Percentiles rank a stretch among this genome's conserved stretches.
phyloP scores from a whole-genome alignment of 2,113 vertebrate species.

The Mormyrus lacerda region DNA sequence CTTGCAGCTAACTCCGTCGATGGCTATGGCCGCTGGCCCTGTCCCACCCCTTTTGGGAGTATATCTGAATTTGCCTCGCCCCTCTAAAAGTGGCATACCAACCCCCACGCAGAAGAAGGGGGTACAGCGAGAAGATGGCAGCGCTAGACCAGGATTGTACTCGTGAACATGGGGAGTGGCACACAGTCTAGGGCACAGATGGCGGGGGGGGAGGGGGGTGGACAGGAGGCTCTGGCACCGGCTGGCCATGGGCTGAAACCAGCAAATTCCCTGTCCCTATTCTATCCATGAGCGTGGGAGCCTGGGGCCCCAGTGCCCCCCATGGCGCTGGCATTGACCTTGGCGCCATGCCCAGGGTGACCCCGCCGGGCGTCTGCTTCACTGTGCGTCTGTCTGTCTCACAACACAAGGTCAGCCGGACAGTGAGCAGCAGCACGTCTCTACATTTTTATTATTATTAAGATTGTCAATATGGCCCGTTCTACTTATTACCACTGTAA shows the following conservation, averaged over 20 bases:
- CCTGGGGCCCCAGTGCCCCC: conserved; percentile 32
- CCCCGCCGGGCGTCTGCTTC: conserved; percentile 51
- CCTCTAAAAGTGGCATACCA: neutral
- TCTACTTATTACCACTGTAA: neutral
- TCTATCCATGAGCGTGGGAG: conserved; percentile 91
- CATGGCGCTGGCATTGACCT: conserved; percentile 57
- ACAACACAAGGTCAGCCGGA: conserved; percentile 41
- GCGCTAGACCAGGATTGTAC: conserved; percentile 64
- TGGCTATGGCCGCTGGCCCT: neutral
- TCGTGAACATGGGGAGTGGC: conserved; percentile 91
- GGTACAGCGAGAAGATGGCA: conserved; percentile 74
- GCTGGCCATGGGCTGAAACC: conserved; percentile 96
- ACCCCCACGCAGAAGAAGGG: neutral
- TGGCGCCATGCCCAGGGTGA: conserved; percentile 54
- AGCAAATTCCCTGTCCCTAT: conserved; percentile 86
- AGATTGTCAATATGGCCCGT: conserved; percentile 36
- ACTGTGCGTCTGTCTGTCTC: conserved; percentile 44
- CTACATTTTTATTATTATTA: conserved; percentile 32
- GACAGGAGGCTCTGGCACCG: conserved; percentile 97
- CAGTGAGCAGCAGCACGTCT: conserved; percentile 28
- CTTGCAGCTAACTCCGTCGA: neutral
- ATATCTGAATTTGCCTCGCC: neutral
- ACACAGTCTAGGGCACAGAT: conserved; percentile 46
- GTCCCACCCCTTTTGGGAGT: neutral
- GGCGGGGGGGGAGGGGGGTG: conserved; percentile 77